These are phyloP conservation scores for Lasioglossum calceatum DNA, from an alignment of 2,888 invertebrate species.

Conservation along the genomic window DNA sequence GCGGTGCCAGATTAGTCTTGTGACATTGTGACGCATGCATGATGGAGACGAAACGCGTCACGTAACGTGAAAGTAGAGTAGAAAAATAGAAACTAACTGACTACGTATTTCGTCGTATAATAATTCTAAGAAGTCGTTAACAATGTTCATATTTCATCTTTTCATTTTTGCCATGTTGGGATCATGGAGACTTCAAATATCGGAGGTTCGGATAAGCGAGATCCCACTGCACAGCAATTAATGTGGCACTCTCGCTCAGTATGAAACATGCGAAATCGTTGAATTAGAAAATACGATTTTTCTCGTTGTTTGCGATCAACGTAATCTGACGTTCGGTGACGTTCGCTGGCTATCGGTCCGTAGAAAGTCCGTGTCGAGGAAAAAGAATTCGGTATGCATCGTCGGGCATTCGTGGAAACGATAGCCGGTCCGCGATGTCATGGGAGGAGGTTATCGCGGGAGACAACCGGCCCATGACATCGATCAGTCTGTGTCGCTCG, in stretches of 20 bases:
- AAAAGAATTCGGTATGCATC: slow-evolving; percentile 70
- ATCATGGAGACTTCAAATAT: background rate
- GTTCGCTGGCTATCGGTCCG: slow-evolving; percentile 15
- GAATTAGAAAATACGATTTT: background rate
- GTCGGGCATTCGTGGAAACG: slow-evolving; percentile 75
- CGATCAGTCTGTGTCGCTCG: slow-evolving; percentile 83
- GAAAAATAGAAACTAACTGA: too few species aligned
- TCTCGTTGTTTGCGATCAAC: background rate
- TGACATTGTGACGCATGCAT: too few species aligned
- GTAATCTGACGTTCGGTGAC: background rate
- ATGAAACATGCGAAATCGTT: background rate
- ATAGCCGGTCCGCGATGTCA: slow-evolving; percentile 76
- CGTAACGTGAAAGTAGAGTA: too few species aligned
- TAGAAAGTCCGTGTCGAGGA: slow-evolving; percentile 45
- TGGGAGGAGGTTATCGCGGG: slow-evolving; percentile 81
- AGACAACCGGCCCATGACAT: slow-evolving; percentile 83
- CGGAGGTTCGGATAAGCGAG: background rate
- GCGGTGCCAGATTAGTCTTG: too few species aligned
- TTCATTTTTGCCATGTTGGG: too few species aligned
- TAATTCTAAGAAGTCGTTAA: too few species aligned
- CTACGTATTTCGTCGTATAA: too few species aligned
- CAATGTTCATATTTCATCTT: too few species aligned
- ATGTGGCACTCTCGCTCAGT: background rate
- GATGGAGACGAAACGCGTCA: too few species aligned
- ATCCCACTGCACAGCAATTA: background rate